phyloP scores from a whole-genome alignment of 2,797 vertebrate genomes.

The Poeciliopsis presidionis region DNA sequence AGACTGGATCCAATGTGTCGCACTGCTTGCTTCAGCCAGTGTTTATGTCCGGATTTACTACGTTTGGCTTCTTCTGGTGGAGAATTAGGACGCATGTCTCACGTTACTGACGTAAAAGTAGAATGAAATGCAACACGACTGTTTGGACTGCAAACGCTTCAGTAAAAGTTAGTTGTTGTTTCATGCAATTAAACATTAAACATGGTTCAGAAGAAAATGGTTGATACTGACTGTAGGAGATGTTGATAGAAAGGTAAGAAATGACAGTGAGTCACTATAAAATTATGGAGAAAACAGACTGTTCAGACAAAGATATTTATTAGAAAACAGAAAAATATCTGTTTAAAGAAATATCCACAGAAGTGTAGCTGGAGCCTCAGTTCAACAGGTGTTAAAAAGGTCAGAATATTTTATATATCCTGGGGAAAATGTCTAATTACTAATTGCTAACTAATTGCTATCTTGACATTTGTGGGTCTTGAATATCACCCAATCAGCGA shows the following conservation, averaged over 20 bases:
- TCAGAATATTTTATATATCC: background rate
- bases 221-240: background rate
- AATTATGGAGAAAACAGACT: background rate
- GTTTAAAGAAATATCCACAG: background rate
- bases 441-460: constrained; percentile 3
- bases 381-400: background rate
- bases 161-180: background rate
- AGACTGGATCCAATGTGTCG: too few species aligned
- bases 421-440: background rate
- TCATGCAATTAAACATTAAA: background rate
- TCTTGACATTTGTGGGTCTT: constrained; percentile 29
- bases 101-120: too few species aligned
- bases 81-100: too few species aligned
- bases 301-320: background rate
- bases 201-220: background rate
- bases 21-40: too few species aligned
- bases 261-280: background rate
- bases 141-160: too few species aligned
- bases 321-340: background rate
- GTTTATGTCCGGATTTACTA: too few species aligned
- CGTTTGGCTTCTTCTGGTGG: too few species aligned
- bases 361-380: background rate
- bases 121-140: too few species aligned
- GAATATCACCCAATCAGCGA: constrained; percentile 53
- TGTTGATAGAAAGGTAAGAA: background rate